Percentiles rank a stretch among this genome's conserved stretches.
These are phyloP conservation scores for Phymorhynchus buccinoides DNA, from an alignment of 1,140 invertebrate species.

Conservation along the genomic window DNA sequence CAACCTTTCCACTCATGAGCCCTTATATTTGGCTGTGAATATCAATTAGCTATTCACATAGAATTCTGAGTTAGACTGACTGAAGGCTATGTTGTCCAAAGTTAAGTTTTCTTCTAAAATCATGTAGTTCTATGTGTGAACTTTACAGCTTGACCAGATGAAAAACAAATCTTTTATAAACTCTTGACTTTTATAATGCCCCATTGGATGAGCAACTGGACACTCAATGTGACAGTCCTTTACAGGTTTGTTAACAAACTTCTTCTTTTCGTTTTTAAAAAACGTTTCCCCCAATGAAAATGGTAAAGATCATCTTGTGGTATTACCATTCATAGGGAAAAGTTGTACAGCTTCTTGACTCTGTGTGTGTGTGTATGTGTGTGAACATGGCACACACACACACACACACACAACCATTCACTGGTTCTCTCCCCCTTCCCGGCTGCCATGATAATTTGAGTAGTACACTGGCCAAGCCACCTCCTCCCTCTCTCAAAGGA, in stretches of 20 bases:
- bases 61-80: too few species aligned
- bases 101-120: too few species aligned
- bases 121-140: too few species aligned
- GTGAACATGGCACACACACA: too few species aligned
- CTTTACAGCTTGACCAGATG: conserved; percentile 2
- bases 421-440: not conserved
- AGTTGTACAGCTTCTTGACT: not conserved
- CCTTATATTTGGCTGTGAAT: too few species aligned
- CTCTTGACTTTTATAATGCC: not conserved
- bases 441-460: conserved; percentile 6
- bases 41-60: too few species aligned
- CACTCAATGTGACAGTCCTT: not conserved
- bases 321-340: not conserved
- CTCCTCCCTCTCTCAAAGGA: not conserved
- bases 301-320: not conserved
- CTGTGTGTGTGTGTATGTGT: not conserved
- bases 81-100: too few species aligned
- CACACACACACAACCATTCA: too few species aligned
- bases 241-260: not conserved
- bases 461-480: conserved; percentile 17
- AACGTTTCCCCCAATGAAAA: too few species aligned
- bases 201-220: not conserved
- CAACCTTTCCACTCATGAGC: too few species aligned
- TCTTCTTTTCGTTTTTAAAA: not conserved
- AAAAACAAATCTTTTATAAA: not conserved